These are phyloP conservation scores for Pseudococcus longispinus DNA, from an alignment of 2,888 invertebrate species.

Conservation along the genomic window DNA sequence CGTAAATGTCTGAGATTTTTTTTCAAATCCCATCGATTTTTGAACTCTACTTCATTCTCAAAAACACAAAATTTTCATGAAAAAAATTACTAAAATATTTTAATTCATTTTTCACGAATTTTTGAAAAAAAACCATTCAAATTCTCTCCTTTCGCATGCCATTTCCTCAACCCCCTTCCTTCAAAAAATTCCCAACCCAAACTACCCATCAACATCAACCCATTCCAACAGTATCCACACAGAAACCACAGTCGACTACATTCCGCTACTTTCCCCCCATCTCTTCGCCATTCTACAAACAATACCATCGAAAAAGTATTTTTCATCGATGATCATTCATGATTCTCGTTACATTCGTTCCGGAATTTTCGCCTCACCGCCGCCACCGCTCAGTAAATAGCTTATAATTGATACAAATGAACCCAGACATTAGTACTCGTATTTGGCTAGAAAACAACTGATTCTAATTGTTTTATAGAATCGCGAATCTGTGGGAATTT, in stretches of 20 bases:
- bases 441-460: neutral
- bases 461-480: neutral
- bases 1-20: too few relatives aligned
- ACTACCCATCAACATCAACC: too few relatives aligned
- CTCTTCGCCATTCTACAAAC: neutral
- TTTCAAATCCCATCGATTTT: too few relatives aligned
- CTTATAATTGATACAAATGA: conserved; percentile 7
- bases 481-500: conserved; percentile 16
- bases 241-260: neutral
- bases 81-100: too few relatives aligned
- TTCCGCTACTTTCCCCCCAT: neutral
- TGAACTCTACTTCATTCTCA: too few relatives aligned
- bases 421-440: neutral
- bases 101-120: too few relatives aligned
- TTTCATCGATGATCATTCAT: neutral
- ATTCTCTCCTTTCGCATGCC: neutral
- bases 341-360: neutral
- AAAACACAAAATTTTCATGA: too few relatives aligned
- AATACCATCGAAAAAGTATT: neutral
- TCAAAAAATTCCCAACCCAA: too few relatives aligned
- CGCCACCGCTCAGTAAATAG: neutral
- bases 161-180: neutral
- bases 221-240: neutral
- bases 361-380: neutral
- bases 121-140: too few relatives aligned